Evolutionary conservation across 2,797 vertebrate genomes (phyloP).

Genomic region (Sternotherus odoratus): DNA sequence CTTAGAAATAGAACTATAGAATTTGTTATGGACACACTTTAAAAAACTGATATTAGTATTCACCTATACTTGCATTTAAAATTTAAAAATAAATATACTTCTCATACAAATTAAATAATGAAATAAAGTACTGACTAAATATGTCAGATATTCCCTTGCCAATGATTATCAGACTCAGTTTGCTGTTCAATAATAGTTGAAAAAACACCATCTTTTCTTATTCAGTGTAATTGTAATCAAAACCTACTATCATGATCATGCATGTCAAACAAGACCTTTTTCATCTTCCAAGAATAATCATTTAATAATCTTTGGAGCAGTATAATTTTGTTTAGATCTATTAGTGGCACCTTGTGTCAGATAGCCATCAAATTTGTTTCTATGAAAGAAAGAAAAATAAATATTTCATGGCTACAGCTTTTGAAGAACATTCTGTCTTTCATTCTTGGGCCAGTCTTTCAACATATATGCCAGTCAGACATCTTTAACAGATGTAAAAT

Average conservation of each 20-base stretch:
- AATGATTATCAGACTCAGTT: constrained; percentile 49
- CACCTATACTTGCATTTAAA: constrained; percentile 57
- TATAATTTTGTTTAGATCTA: constrained; percentile 78
- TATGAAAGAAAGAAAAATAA: constrained; percentile 77
- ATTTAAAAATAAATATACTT: constrained; percentile 64
- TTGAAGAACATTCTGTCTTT: constrained; percentile 77
- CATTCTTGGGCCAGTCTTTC: constrained; percentile 74
- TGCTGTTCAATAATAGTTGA: constrained; percentile 28
- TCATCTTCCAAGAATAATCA: constrained; percentile 72
- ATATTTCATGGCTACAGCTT: constrained; percentile 80
- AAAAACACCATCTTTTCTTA: constrained; percentile 11
- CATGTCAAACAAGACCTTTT: constrained; percentile 58
- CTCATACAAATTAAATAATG: constrained; percentile 6
- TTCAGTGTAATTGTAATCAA: constrained; percentile 41
- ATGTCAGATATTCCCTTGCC: constrained; percentile 1
- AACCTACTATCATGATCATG: constrained; percentile 59
- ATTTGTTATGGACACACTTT: constrained; percentile 40
- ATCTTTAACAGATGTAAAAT: constrained; percentile 79
- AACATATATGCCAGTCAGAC: constrained; percentile 77
- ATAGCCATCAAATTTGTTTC: constrained; percentile 73
- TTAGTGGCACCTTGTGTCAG: constrained; percentile 78
- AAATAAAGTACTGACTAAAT: constrained; percentile 38
- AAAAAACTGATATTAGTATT: constrained; percentile 39
- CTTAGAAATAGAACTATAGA: constrained; percentile 49
- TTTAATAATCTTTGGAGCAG: constrained; percentile 73